Percentiles rank a stretch among this genome's conserved stretches.
Evolutionary conservation across 2,113 vertebrate species (phyloP).

Genomic region (Lipotes vexillifer): DNA sequence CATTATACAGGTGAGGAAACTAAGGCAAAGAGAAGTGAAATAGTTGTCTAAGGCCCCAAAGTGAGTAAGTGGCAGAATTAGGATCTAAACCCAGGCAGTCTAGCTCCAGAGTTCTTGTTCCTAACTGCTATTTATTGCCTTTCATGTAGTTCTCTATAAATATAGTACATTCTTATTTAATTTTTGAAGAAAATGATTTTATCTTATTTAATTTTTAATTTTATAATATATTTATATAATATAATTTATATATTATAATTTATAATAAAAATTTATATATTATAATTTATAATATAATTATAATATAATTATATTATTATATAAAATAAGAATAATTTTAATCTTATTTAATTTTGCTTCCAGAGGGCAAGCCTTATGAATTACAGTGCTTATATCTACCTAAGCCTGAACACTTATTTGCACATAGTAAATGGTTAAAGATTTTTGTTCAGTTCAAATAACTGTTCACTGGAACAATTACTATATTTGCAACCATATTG

Average conservation of each 20-base stretch:
- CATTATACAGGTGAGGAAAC: background rate
- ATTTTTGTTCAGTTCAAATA: background rate
- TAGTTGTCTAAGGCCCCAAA: background rate
- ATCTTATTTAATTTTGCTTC: background rate
- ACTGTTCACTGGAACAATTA: background rate
- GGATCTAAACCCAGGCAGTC: background rate
- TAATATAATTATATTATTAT: no score
- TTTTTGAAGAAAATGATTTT: background rate
- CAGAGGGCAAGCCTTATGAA: background rate
- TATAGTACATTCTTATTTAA: background rate
- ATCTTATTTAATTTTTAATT: background rate
- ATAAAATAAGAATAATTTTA: no score
- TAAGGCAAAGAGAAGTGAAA: background rate
- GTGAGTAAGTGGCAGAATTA: background rate
- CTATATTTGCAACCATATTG: background rate
- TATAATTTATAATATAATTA: no score
- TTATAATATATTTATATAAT: no score
- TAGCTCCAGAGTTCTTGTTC: background rate
- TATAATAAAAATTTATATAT: no score
- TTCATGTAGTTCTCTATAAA: background rate
- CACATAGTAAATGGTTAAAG: background rate
- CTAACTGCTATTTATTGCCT: background rate
- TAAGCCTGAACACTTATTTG: background rate
- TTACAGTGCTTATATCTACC: background rate
- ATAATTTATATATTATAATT: no score